Evolutionary conservation across 2,113 vertebrate species (phyloP).

Genomic region (Catagonus wagneri): DNA sequence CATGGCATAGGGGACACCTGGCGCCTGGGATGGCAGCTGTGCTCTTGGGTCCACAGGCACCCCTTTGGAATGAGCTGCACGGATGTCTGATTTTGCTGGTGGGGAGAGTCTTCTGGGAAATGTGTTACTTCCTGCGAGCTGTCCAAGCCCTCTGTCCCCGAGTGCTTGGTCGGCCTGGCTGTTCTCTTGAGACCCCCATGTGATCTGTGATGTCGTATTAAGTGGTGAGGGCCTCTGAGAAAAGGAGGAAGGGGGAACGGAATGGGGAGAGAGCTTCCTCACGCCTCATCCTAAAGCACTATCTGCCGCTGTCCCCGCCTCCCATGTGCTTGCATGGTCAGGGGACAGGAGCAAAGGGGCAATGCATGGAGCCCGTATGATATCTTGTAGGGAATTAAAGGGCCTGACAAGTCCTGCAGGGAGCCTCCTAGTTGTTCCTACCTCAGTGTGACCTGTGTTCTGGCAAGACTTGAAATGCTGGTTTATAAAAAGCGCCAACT

Average conservation of each 20-base stretch:
- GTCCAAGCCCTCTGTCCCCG: not conserved
- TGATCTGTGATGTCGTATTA: not conserved
- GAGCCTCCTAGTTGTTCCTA: not conserved
- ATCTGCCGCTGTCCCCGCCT: not conserved
- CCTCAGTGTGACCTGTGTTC: not conserved
- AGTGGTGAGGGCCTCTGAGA: not conserved
- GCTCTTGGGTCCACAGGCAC: fast-evolving
- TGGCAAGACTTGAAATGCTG: not conserved
- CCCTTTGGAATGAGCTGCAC: not conserved
- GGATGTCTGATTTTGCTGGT: not conserved
- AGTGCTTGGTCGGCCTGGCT: not conserved
- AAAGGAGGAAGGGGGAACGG: not conserved
- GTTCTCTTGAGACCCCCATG: fast-evolving
- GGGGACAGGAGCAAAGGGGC: not conserved
- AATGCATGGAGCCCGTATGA: not conserved
- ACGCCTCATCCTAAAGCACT: not conserved
- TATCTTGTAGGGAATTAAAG: not conserved
- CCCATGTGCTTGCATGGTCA: not conserved
- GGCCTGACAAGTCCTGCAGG: not conserved
- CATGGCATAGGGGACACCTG: not conserved
- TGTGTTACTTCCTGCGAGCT: not conserved
- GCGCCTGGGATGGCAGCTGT: not conserved
- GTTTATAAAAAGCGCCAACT: not conserved
- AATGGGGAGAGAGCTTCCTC: fast-evolving
- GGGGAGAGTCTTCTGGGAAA: not conserved